Evolutionary conservation across 2,113 vertebrate species (phyloP).

Genomic region (Osmerus mordax): DNA sequence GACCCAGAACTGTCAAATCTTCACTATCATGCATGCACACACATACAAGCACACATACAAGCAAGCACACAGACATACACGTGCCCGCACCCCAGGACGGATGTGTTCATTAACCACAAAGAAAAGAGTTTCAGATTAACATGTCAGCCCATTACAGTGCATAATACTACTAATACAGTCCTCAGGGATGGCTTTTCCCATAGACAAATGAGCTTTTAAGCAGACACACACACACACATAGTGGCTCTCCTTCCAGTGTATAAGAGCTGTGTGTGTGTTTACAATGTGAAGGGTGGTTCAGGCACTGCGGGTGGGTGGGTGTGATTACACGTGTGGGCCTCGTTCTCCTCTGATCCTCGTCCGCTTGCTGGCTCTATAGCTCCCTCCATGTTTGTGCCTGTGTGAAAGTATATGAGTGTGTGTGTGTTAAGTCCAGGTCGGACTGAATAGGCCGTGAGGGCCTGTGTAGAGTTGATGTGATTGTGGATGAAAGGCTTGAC

Average conservation of each 20-base stretch:
- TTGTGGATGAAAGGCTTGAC: slow-evolving; percentile 10
- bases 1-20: slow-evolving; percentile 69
- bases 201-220: slow-evolving; percentile 59
- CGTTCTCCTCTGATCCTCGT: background rate
- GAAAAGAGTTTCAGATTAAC: slow-evolving; percentile 67
- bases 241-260: slow-evolving; percentile 4
- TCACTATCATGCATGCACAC: slow-evolving; percentile 16
- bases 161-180: slow-evolving; percentile 63
- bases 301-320: too few relatives aligned
- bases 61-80: background rate
- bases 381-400: background rate
- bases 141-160: slow-evolving; percentile 63
- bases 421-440: background rate
- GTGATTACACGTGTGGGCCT: too few relatives aligned
- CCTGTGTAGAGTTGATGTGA: slow-evolving; percentile 11
- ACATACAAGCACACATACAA: slow-evolving; percentile 17
- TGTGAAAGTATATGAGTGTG: slow-evolving; percentile 29
- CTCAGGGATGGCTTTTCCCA: slow-evolving; percentile 51
- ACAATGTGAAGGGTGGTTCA: too few relatives aligned
- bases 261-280: too few relatives aligned
- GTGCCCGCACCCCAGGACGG: slow-evolving; percentile 38
- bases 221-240: slow-evolving; percentile 10
- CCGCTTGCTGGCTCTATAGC: background rate
- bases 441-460: slow-evolving; percentile 10
- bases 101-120: slow-evolving; percentile 69